Evolutionary conservation across 23 tunicate species (phyloP).

Genomic region (Ciona savignyi): DNA sequence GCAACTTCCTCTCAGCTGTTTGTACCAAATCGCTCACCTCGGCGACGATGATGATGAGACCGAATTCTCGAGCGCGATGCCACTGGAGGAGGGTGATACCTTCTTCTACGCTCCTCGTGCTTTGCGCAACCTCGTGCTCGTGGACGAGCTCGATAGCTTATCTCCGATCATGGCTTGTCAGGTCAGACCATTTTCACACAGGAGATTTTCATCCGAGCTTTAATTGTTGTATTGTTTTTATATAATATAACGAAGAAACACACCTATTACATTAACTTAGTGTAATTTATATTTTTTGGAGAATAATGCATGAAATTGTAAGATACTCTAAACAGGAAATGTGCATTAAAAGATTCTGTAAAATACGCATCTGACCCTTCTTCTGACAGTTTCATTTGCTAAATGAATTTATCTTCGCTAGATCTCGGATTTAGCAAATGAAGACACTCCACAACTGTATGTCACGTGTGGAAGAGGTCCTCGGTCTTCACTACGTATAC

Average conservation of each 20-base stretch:
- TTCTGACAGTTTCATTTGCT: not conserved
- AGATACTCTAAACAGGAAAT: too few species aligned
- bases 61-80: conserved; percentile 89
- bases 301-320: too few species aligned
- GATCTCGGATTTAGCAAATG: conserved; percentile 94
- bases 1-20: conserved; percentile 24
- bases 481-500: conserved; percentile 73
- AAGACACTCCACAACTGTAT: conserved; percentile 98
- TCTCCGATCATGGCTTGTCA: conserved; percentile 96
- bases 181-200: too few species aligned
- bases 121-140: conserved; percentile 76
- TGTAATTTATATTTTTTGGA: not conserved
- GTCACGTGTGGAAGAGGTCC: conserved; percentile 98
- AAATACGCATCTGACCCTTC: not conserved
- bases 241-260: too few species aligned
- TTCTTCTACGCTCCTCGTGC: conserved; percentile 90
- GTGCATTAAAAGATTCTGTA: not conserved
- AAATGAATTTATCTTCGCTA: conserved; percentile 4
- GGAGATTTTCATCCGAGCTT: too few species aligned
- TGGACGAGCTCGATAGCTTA: conserved; percentile 93
- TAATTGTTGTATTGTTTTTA: too few species aligned
- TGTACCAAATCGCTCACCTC: conserved; percentile 96
- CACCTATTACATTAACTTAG: too few species aligned
- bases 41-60: conserved; percentile 99
- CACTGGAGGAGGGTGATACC: conserved; percentile 93